Evolutionary conservation across 2,888 invertebrate species (phyloP).

Genomic region (Altica lythri): DNA sequence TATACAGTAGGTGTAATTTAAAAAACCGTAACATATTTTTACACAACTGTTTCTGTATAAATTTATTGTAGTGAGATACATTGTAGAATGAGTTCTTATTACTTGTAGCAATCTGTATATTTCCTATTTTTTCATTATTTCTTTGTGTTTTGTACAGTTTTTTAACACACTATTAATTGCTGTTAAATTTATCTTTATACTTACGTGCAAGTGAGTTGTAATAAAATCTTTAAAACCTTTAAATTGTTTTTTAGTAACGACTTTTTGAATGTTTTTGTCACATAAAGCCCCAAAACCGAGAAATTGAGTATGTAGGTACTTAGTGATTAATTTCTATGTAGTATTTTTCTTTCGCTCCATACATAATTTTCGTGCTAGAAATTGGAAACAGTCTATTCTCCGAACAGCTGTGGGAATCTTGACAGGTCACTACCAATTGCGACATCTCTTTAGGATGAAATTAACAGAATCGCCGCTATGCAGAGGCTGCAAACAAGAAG

Average conservation of each 20-base stretch:
- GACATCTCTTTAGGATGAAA: too few relatives aligned
- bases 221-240: conserved; percentile 33
- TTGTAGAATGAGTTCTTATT: conserved; percentile 25
- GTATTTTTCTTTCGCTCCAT: too few relatives aligned
- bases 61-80: conserved; percentile 37
- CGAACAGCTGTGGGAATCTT: too few relatives aligned
- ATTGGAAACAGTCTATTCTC: too few relatives aligned
- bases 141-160: conserved; percentile 33
- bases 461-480: too few relatives aligned
- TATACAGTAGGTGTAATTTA: conserved; percentile 44
- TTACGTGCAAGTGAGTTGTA: conserved; percentile 44
- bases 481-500: too few relatives aligned
- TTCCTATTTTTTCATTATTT: conserved; percentile 15
- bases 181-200: conserved; percentile 41
- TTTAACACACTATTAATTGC: conserved; percentile 35
- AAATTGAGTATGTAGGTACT: too few relatives aligned
- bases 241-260: not conserved
- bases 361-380: too few relatives aligned
- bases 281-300: too few relatives aligned
- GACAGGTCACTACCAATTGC: too few relatives aligned
- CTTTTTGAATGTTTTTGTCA: not conserved
- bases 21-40: conserved; percentile 49
- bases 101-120: conserved; percentile 26
- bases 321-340: too few relatives aligned
- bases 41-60: conserved; percentile 48